phyloP scores from a whole-genome alignment of 2,113 vertebrate species.

The Halichoeres trimaculatus region DNA sequence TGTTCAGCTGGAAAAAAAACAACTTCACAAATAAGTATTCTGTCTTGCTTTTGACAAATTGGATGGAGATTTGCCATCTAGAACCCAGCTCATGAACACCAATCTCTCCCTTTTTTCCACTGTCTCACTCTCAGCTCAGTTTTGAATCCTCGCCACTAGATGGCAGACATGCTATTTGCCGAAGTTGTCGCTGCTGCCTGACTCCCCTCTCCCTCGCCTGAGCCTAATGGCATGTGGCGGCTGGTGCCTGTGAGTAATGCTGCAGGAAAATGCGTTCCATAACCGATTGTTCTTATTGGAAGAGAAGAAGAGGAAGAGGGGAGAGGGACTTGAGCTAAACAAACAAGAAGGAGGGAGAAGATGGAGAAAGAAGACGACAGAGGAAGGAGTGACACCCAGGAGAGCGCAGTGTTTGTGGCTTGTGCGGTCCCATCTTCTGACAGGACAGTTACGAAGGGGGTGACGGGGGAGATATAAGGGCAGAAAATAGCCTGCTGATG shows the following conservation, averaged over 20 bases:
- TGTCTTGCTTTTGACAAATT: slow-evolving; percentile 47
- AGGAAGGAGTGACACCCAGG: slow-evolving; percentile 42
- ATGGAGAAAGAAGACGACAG: slow-evolving; percentile 1
- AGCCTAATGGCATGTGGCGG: slow-evolving; percentile 80
- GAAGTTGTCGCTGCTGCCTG: not conserved
- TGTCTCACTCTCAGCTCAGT: slow-evolving; percentile 1
- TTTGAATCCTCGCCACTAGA: slow-evolving; percentile 66
- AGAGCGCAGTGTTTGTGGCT: slow-evolving; percentile 35
- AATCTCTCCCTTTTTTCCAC: not conserved
- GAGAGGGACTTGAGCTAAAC: slow-evolving; percentile 67
- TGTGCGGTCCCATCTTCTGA: slow-evolving; percentile 64
- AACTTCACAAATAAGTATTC: slow-evolving; percentile 42
- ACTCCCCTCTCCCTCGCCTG: slow-evolving; percentile 43
- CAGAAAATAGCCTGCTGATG: slow-evolving; percentile 51
- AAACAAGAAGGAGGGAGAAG: slow-evolving; percentile 52
- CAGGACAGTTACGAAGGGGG: slow-evolving; percentile 46
- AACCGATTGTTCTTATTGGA: slow-evolving; percentile 83
- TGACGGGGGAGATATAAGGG: slow-evolving; percentile 39
- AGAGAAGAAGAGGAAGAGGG: slow-evolving; percentile 65
- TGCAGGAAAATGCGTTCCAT: slow-evolving; percentile 78
- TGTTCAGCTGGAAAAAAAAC: slow-evolving; percentile 24
- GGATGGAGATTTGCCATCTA: slow-evolving; percentile 55
- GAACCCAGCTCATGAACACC: slow-evolving; percentile 43
- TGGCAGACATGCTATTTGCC: slow-evolving; percentile 72
- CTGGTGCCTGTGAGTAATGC: slow-evolving; percentile 80